These are phyloP conservation scores for Parelbella ahira DNA, from an alignment of 2,888 invertebrate species.

Conservation along the genomic window DNA sequence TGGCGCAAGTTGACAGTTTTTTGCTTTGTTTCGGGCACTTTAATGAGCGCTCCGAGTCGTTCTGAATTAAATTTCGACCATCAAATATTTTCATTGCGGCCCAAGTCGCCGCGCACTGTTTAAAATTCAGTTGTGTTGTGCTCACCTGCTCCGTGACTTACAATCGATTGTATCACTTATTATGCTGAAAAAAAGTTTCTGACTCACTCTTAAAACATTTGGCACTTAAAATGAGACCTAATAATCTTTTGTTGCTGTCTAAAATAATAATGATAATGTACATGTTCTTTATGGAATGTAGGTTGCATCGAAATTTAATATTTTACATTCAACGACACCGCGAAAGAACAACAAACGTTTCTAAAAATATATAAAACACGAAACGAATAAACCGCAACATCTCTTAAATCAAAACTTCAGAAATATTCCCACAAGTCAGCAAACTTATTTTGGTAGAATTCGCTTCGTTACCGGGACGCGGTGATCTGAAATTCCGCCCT, in stretches of 20 bases:
- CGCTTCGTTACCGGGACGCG: slow-evolving; percentile 25
- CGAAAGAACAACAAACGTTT: background rate
- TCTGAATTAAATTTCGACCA: slow-evolving; percentile 44
- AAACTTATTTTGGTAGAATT: slow-evolving; percentile 27
- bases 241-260: too few species aligned
- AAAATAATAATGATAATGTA: too few species aligned
- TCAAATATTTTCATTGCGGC: slow-evolving; percentile 30
- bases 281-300: too few species aligned
- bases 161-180: too few species aligned
- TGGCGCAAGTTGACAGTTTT: slow-evolving; percentile 72
- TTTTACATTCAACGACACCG: too few species aligned
- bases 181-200: too few species aligned
- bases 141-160: slow-evolving; percentile 1
- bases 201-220: too few species aligned
- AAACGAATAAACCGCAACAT: slow-evolving; percentile 1
- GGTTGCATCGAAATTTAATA: too few species aligned
- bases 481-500: slow-evolving; percentile 27
- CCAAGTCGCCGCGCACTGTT: slow-evolving; percentile 6
- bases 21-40: slow-evolving; percentile 69
- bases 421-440: slow-evolving; percentile 22
- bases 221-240: too few species aligned
- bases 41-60: slow-evolving; percentile 60
- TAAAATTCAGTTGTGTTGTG: slow-evolving; percentile 6
- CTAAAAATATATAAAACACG: slow-evolving; percentile 3
- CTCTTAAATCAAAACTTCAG: slow-evolving; percentile 19